Base-by-base conservation (phyloP, 2,797 vertebrate genomes). In the Sebastes kiyomatsui region DNA sequence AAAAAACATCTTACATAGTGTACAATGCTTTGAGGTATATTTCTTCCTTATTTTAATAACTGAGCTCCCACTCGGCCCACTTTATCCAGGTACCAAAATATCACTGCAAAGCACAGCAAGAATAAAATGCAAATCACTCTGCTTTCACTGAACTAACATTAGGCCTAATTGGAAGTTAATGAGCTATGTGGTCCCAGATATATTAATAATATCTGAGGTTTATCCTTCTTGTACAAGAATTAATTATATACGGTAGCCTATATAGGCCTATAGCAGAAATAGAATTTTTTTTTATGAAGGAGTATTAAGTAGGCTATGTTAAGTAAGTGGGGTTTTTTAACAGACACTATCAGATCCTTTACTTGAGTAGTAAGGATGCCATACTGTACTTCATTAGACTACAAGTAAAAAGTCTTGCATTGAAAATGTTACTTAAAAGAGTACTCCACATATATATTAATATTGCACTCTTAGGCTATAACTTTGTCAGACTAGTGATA, bases 111-210 rank as follows among this genome's bases (percentile, higher is more conserved):
- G 28, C 52, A 16, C 72, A 71, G 68, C 79, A 66, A 68, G 54
- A 85, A 78, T 62, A 69, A 78, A 78, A 83, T 74, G 80, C 64
- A 83, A 89, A 89, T 87, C 23, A 72, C 33, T 67, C 27, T 64
- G 67, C 46, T 72, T 54, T 64, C 68, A 71, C 56, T 75, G 70
- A 86, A 67, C 56, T n/a, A 71, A 73, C 80, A 83, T 87, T 73
- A 65, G 23, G 27, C 35, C 61, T 88, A 77, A 89, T 78, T 88
- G 35, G 75, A 75, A 87, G 80, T 90, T 84, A 87, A 88, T 88
- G 77, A 85, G 73, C 80, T 72, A 62, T 64, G n/a, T 64, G 7
- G 52, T 33, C 73, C 22, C 42, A 82, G 75, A 75, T 71, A 18
- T 49, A 60, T 81, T 81, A 73, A 72, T 71, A 82, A 71, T 49